Evolutionary conservation across 2,797 vertebrate genomes (phyloP), one percentile per base, ranked within the genome.

Genomic region (Philypnodon macrostomus): DNA sequence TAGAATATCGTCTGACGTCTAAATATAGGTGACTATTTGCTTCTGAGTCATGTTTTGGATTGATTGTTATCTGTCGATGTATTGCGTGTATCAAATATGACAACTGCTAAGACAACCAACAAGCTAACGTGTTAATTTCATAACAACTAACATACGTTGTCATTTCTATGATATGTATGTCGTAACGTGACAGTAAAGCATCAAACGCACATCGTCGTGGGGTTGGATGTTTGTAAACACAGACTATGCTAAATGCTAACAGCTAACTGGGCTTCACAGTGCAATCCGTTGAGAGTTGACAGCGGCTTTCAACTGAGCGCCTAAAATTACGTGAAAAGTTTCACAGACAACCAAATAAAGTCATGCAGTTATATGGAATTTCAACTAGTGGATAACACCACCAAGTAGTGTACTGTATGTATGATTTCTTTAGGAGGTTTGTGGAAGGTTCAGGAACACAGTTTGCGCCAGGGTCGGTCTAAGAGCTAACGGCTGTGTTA

Each of bases 231-330:
- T 63, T 70, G 77, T 80, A 80, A 79, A 85, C 77, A 80, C 30
- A 29, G 34, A 37, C 1, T 6, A 2, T 16, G 60, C 65, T 77
- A 70, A 15, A 21, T 5, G 57, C 24, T 41, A 9, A 35, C 19
- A 33, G 70, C 66, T 61, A 63, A 46, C 60, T 32, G 36, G 5
- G 30, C 42, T 19, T 15, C 42, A 21, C 6, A 55, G 7, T 1
- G 53, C 57, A 45, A 71, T 45, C 69, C 63, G 47, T 1, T 39
- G 52, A 32, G 62, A 67, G 67, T 58, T 81, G 79, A 82, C 82
- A 79, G 75, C 68, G 40, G 70, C 58, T 63, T 69, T 46, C 47
- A 50, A 7, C 39, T 53, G 26, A 58, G 30, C 53, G 35, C 29
- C 42, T 1, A 47, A 36, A 53, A 16, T 36, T 8, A 35, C 12